Percentiles rank a stretch among this genome's conserved stretches.
Conservation (phyloP, 2,888 invertebrate genomes). For the Patella ulyssiponensis region DNA sequence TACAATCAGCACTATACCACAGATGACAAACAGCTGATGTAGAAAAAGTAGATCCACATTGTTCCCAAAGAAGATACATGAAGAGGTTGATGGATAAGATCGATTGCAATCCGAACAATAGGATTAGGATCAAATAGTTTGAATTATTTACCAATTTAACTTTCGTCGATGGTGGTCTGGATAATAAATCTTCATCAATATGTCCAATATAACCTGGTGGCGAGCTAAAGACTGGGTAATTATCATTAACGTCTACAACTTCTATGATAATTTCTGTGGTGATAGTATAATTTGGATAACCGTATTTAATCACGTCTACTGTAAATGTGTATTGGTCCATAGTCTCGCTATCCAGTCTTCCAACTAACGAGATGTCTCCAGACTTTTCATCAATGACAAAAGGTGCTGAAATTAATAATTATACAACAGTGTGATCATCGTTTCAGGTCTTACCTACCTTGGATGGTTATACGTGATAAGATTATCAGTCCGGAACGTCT, state of each 20-base stretch:
- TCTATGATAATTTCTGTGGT: constrained; percentile 30
- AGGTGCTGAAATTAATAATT: constrained; percentile 22
- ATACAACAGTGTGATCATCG: too few species aligned
- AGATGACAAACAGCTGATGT: too few species aligned
- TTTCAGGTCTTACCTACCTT: too few species aligned
- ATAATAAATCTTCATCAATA: constrained; percentile 1
- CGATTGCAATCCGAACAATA: too few species aligned
- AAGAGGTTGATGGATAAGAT: too few species aligned
- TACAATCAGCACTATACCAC: too few species aligned
- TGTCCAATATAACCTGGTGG: constrained; percentile 8
- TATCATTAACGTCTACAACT: constrained; percentile 42
- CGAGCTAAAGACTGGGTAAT: constrained; percentile 34
- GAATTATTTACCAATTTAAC: background rate
- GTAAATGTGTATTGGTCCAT: constrained; percentile 19
- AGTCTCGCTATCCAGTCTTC: constrained; percentile 25
- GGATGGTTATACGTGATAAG: too few species aligned
- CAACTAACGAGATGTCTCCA: constrained; percentile 24
- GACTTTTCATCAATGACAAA: constrained; percentile 23
- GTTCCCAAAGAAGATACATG: too few species aligned
- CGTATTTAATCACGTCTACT: constrained; percentile 22
- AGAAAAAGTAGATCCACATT: too few species aligned
- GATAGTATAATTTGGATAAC: constrained; percentile 27
- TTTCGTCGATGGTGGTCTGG: background rate
- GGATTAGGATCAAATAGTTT: too few species aligned
- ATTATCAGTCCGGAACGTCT: too few species aligned